Evolutionary conservation across 2,797 vertebrate genomes (phyloP).

Genomic region (Morelia viridis): DNA sequence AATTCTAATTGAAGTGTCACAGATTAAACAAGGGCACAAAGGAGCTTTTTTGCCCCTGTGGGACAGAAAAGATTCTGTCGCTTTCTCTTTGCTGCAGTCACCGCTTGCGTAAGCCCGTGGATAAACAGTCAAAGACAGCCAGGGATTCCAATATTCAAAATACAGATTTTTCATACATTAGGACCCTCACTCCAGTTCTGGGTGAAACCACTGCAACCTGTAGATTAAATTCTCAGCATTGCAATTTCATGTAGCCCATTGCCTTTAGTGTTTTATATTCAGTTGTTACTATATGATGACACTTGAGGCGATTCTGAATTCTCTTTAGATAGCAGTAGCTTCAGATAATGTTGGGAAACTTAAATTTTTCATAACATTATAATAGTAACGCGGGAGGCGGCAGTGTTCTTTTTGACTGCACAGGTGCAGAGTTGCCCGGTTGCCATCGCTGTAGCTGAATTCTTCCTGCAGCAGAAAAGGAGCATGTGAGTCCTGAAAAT

Average conservation of each 20-base stretch:
- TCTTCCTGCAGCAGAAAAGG: not conserved
- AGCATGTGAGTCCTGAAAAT: slow-evolving; percentile 14
- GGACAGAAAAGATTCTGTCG: slow-evolving; percentile 20
- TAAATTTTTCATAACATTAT: slow-evolving; percentile 5
- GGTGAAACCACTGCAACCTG: slow-evolving; percentile 1
- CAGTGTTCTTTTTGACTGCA: not conserved
- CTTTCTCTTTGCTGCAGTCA: slow-evolving; percentile 23
- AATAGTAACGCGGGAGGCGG: not conserved
- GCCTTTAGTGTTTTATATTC: not conserved
- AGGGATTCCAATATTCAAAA: not conserved
- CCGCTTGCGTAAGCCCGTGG: slow-evolving; percentile 8
- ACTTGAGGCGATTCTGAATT: not conserved
- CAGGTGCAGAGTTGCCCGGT: not conserved
- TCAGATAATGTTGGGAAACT: not conserved
- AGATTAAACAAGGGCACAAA: slow-evolving; percentile 70
- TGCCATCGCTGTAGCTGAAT: slow-evolving; percentile 18
- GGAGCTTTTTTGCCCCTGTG: slow-evolving; percentile 47
- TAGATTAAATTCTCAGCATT: slow-evolving; percentile 5
- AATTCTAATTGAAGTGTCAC: slow-evolving; percentile 71
- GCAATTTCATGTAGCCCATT: not conserved
- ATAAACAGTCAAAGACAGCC: slow-evolving; percentile 24
- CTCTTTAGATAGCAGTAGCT: not conserved
- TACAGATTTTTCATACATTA: not conserved
- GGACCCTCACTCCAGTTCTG: not conserved
- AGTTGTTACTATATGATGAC: not conserved